Conservation (phyloP, 2,113 vertebrate genomes). For the Coptodon bakossiorum region DNA sequence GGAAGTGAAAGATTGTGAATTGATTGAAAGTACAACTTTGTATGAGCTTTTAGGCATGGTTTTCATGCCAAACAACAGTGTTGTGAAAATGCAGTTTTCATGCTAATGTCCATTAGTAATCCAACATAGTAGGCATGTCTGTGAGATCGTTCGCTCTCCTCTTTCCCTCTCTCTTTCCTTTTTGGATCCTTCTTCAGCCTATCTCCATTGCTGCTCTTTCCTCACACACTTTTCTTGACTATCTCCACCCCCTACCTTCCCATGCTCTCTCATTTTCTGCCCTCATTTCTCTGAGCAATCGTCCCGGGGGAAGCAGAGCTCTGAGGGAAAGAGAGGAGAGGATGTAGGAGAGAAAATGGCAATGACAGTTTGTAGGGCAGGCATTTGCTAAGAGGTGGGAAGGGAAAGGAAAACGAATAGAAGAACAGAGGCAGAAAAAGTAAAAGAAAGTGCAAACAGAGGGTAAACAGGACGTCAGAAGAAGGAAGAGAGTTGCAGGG, state of each 20-base stretch:
- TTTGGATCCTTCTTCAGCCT: neutral
- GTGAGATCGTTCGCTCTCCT: neutral
- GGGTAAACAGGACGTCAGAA: neutral
- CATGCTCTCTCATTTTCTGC: conserved; percentile 11
- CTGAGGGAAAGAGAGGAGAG: conserved; percentile 10
- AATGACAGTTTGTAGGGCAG: conserved; percentile 52
- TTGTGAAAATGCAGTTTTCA: neutral
- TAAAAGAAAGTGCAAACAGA: neutral
- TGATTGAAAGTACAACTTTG: neutral
- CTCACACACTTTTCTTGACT: neutral
- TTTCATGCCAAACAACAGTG: neutral
- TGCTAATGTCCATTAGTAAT: neutral
- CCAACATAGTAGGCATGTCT: neutral
- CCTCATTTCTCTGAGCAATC: conserved; percentile 38
- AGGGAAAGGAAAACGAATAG: neutral
- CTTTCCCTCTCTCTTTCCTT: neutral
- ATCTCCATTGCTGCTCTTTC: neutral
- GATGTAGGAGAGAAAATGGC: conserved; percentile 43
- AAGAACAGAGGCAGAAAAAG: neutral
- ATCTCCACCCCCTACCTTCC: neutral
- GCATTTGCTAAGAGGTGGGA: neutral
- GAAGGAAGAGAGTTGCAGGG: neutral
- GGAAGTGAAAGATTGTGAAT: neutral
- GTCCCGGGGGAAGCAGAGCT: conserved; percentile 29
- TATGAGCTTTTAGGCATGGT: neutral